Percentiles rank a stretch among this genome's conserved stretches.
Conservation (phyloP, 2,113 vertebrate species). For the Lontra canadensis region DNA sequence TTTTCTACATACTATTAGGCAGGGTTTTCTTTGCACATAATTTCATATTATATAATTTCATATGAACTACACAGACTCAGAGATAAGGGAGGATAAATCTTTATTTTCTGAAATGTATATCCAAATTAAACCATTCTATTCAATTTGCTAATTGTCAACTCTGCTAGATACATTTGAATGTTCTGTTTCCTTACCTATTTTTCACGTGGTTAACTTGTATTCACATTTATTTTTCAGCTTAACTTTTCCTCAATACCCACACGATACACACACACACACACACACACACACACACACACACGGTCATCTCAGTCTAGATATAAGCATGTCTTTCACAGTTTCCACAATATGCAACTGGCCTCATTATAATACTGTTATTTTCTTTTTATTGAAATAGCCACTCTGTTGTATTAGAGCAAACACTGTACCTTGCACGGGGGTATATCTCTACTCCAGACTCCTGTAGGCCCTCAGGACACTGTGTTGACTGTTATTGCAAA, state of each 20-base stretch:
- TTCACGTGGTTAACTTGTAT: background rate
- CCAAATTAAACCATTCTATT: background rate
- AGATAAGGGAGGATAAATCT: background rate
- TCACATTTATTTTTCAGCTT: background rate
- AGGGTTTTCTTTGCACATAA: background rate
- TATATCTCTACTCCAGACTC: accelerated
- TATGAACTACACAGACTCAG: background rate
- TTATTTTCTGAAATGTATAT: background rate
- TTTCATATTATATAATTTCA: background rate
- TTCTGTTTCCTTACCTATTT: background rate
- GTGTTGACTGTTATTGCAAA: background rate
- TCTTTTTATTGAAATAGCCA: background rate
- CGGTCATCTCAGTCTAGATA: background rate
- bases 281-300: background rate
- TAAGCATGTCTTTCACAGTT: background rate
- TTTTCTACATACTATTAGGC: background rate
- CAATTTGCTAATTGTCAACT: background rate
- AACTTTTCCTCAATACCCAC: background rate
- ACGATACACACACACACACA: background rate
- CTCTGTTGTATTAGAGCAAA: background rate
- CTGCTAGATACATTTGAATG: background rate
- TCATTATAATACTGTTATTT: background rate
- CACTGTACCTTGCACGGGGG: background rate
- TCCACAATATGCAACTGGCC: background rate
- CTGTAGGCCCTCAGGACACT: too few species aligned